Base-by-base conservation (phyloP, 1,140 invertebrate genomes). In the Nasonia giraulti region DNA sequence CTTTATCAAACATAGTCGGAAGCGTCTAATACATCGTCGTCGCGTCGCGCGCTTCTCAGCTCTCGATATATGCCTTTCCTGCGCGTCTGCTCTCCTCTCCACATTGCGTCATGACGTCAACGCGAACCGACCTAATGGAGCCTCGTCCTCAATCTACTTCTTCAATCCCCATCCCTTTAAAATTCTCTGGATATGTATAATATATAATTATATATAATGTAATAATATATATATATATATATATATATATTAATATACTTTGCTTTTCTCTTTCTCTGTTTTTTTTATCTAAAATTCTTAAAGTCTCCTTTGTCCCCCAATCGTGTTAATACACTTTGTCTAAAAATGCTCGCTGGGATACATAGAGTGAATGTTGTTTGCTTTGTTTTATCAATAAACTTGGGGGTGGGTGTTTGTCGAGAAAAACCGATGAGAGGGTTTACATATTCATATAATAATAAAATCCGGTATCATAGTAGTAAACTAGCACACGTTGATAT, bases 121-220 rank as follows among this genome's bases (percentile, higher is more conserved):
- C 27, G 75, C 75, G 47, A 77, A 31, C 75, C 75, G 47, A 77
- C 10, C 74, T 75, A 75, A 75, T 44, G 37, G 74, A 75, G 40
- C 74, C 4, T 75, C 20, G 11, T 8, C 5, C 10, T 75, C 20
- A 33, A 74, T 20, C 10, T 27, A 8, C 17, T 44, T 75, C 37
- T 33, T 40, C n/a, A 33, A 33, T 75, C 74, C 33, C 74, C 31
- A 73, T 73, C 69, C 69, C 69, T 73, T 37, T 33, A 73, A 37
- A 33, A 33, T 37, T 73, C 69, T 62, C 69, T 75, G 23, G 74
- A 75, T 77, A 77, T 77, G 75, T 77, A 77, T 77, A 77, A 50
- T 77, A 77, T 77, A 50, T 37, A 37, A 37, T 37, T 37, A 40
- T 71, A 40, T 71, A 12, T 27, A 14, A 69, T 69, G 11, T 69